phyloP scores from a whole-genome alignment of 2,113 vertebrate species.

The human (Homo sapiens) region GRCh38 chr4:30734001-30734500 shows the following conservation, averaged over 20 bases:
- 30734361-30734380: no score
- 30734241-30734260: background rate
- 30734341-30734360: no score
- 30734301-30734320: no score
- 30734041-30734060: conserved; percentile 13
- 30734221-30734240: background rate
- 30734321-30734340: no score
- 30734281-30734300: no score
- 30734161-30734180: background rate
- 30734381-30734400: no score
- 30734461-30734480: no score
- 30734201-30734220: background rate
- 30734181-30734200: background rate
- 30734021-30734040: background rate
- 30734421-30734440: no score
- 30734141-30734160: background rate
- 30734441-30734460: no score
- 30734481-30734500: no score
- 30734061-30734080: background rate
- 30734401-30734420: no score
- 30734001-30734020: background rate
- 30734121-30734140: background rate
- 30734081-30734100: background rate
- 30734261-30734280: no score
- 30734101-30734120: background rate